Base-by-base conservation (phyloP, 1,140 invertebrate species). In the Pseudomyrmex concolor region DNA sequence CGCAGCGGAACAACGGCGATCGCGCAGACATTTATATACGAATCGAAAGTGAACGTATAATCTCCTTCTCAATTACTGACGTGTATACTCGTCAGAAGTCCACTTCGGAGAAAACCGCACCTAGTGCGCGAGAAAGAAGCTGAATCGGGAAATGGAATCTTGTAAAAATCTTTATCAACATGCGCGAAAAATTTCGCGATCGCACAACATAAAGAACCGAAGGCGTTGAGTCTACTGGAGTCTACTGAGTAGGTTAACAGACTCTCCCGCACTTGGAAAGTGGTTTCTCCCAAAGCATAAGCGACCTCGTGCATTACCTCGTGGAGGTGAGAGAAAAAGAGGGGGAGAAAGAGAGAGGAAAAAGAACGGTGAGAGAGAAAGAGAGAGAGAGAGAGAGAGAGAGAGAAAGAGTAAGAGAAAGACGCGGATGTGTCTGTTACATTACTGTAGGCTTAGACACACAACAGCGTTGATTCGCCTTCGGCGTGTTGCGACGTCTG, bases 211-310 rank as follows among this genome's bases (percentile, higher is more conserved):
- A 70, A 78, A 45, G 73, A 54, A 19, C 34, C 85, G 77, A 74
- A 80, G 71, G 45, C 77, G 68, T 72, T 54, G 54, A 78, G 62
- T 9, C 54, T 55, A 89, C 93, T 94, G 91, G 71, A 86, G 64
- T 62, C 81, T n/a, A n/a, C 84, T 89, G 93, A 93, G 92, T 94
- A 92, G 93, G 93, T 94, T 94, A 94, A 93, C 92, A 90, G 93
- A 92, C 93, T 92, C 50, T 34, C 34, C 34, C 34, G 34, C 78
- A 68, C 78, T 83, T 86, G 73, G 87, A 89, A 89, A 89, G 88
- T 59, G 82, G 83, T 83, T 86, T 89, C 86, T 77, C 84, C 70
- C 34, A 17, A 62, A 43, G 59, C 43, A 19, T 57, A 62, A 72
- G 55, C 74, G 82, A 76, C 70, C 72, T 77, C 63, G 55, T 25